Percentiles rank a stretch among this genome's conserved stretches.
Evolutionary conservation across 1,140 invertebrate species (phyloP).

Genomic region (Drosophila murphyi): DNA sequence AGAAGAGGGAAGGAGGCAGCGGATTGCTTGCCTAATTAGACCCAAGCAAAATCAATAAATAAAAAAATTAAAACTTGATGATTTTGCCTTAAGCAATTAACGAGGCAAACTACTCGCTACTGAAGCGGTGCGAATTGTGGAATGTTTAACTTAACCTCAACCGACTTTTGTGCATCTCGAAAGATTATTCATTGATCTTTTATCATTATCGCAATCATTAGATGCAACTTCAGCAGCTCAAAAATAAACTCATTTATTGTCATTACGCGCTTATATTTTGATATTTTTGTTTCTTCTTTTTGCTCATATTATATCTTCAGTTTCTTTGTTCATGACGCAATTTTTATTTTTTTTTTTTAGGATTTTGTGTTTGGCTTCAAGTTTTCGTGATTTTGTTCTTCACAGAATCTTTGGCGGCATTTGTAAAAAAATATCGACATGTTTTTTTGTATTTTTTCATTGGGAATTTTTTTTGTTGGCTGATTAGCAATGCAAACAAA

Average conservation of each 20-base stretch:
- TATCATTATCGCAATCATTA: slow-evolving; percentile 35
- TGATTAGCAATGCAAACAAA: slow-evolving; percentile 49
- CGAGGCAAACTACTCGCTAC: background rate
- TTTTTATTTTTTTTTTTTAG: background rate
- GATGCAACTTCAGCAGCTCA: slow-evolving; percentile 28
- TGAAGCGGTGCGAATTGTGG: too few species aligned
- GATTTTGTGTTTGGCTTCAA: slow-evolving; percentile 3
- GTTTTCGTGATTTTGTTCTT: slow-evolving; percentile 32
- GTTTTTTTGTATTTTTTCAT: background rate
- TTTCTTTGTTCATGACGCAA: slow-evolving; percentile 43
- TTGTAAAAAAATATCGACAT: background rate
- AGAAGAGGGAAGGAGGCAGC: background rate
- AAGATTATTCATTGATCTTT: slow-evolving; percentile 41
- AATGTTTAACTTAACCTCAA: slow-evolving; percentile 28
- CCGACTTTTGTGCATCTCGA: slow-evolving; percentile 4
- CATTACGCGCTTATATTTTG: slow-evolving; percentile 27
- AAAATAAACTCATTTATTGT: slow-evolving; percentile 52
- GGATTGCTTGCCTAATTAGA: background rate
- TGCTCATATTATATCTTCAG: slow-evolving; percentile 9
- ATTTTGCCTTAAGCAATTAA: slow-evolving; percentile 20
- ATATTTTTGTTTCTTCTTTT: slow-evolving; percentile 12
- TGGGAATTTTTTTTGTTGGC: background rate
- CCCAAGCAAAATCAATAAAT: slow-evolving; percentile 30
- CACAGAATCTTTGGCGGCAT: slow-evolving; percentile 31
- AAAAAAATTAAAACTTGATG: slow-evolving; percentile 4